Percentiles rank a stretch among this genome's conserved stretches.
Conservation (phyloP, 92 coral and sea anemone species). For the Parazoanthus atlanticus region DNA sequence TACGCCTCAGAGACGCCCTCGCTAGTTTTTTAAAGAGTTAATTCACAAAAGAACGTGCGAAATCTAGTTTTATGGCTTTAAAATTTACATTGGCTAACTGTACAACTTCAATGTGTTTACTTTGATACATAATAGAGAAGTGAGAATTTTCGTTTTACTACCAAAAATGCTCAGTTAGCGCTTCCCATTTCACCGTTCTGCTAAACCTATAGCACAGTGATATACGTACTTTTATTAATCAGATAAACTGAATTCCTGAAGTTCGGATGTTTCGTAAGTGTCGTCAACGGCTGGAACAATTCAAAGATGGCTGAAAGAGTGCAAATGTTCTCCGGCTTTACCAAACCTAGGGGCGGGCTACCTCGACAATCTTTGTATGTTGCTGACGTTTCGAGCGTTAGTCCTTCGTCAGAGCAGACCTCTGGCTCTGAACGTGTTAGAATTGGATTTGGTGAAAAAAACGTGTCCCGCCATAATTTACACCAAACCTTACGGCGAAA, state of each 20-base stretch:
- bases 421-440: no score
- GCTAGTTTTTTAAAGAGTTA: neutral
- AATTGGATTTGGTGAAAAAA: no score
- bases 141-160: neutral
- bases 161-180: neutral
- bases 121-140: slow-evolving; percentile 22
- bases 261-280: neutral
- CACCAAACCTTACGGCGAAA: no score
- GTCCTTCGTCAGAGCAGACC: no score
- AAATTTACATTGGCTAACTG: neutral
- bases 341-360: no score
- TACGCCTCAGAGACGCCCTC: neutral
- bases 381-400: no score
- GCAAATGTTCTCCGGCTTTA: neutral
- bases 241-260: neutral
- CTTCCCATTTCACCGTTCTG: neutral
- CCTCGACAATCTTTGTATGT: no score
- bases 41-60: slow-evolving; percentile 1
- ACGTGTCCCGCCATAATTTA: no score
- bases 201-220: neutral
- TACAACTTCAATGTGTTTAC: slow-evolving; percentile 12
- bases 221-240: neutral
- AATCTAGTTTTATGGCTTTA: slow-evolving; percentile 5
- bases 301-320: neutral
- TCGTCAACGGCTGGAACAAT: neutral